phyloP scores from a whole-genome alignment of 2,113 vertebrate genomes.

The Anoplopoma fimbria region DNA sequence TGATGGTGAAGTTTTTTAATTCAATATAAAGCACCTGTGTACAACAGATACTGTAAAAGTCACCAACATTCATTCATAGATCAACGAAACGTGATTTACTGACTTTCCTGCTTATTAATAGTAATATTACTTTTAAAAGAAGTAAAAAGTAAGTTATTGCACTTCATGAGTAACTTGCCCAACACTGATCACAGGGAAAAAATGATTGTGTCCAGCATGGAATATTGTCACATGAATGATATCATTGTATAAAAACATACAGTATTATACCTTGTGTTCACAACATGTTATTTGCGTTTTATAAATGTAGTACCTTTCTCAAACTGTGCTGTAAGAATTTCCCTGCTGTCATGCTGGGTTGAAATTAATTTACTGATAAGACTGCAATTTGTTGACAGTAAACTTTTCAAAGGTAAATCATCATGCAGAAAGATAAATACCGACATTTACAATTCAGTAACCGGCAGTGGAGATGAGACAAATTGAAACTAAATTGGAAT shows the following conservation, averaged over 20 bases:
- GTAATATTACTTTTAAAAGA: neutral
- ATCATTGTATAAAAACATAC: neutral
- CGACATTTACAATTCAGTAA: constrained; percentile 18
- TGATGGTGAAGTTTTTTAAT: neutral
- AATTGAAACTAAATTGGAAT: constrained; percentile 43
- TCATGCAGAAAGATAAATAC: constrained; percentile 1
- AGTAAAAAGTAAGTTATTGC: neutral
- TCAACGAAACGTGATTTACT: neutral
- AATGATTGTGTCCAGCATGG: too few species aligned
- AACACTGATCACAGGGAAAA: neutral
- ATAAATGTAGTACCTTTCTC: neutral
- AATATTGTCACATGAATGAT: neutral
- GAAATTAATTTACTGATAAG: constrained; percentile 28
- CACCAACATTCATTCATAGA: neutral
- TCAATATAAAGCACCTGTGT: neutral
- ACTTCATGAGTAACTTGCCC: neutral
- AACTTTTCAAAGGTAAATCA: constrained; percentile 30
- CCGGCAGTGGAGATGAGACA: constrained; percentile 32
- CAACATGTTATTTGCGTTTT: neutral
- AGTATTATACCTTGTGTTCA: neutral
- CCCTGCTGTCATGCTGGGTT: neutral
- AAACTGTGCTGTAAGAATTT: neutral
- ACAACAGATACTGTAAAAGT: neutral
- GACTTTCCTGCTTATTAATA: neutral
- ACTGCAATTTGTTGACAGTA: neutral